Base-by-base conservation (phyloP, 2,797 vertebrate species). In the Prionace glauca region DNA sequence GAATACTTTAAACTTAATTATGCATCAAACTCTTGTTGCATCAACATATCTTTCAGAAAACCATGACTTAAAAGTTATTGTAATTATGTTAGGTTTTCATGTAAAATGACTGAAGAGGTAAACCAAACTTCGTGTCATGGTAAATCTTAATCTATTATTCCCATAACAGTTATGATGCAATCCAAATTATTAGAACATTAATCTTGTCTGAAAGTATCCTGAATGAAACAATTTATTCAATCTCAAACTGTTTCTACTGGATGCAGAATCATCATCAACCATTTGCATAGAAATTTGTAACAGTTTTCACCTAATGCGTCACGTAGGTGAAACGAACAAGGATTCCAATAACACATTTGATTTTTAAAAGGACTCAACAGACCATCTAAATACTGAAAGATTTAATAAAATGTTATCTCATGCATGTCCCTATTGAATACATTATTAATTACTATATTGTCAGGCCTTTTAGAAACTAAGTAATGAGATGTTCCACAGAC, bases 101-200 rank as follows among this genome's bases (percentile, higher is more conserved):
- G 18, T 69, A 36, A n/a, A 69, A 92, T 69, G n/a, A 69, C 90
- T 69, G n/a, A 41, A 92, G n/a, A 26, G 65, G n/a, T 41, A 65
- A 92, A 62, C 90, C 90, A 92, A 92, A 41, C 69, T 92, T n/a
- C 18, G 90, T 24, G 62, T 24, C 62, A 36, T n/a, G 41, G 41
- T 92, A 69, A 92, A 92, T 92, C 65, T 92, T 92, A 92, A 92
- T 92, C 90, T 20, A 92, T 92, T 69, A 92, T 36, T 92, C 90
- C 65, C 65, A 24, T 12, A 24, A 65, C 69, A 65, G 90, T 18
- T 67, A 22, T 41, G 18, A 41, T 41, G n/a, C n/a, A 92, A 69
- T 92, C 18, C 65, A 92, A 62, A 67, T 65, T 41, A 41, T 36
- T 36, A 65, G 36, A 9, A 92, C 20, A 65, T 65, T 65, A 90